Percentiles rank a stretch among this genome's conserved stretches.
These are phyloP conservation scores for Apamea sordens DNA, from an alignment of 2,888 invertebrate species.

Conservation along the genomic window DNA sequence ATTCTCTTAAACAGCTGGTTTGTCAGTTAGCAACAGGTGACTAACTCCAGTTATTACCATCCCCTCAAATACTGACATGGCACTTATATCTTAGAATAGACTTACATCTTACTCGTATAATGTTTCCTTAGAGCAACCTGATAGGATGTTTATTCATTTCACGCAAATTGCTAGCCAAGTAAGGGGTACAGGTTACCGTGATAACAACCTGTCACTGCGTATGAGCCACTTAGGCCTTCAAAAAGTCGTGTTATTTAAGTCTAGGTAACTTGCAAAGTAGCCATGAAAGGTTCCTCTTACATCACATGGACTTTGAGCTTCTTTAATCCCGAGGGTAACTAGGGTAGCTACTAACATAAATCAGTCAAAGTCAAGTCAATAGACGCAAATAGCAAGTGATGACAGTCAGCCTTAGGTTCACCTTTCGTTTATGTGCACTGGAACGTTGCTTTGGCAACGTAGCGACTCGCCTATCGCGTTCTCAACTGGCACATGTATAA, in stretches of 20 bases:
- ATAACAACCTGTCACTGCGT: conserved; percentile 33
- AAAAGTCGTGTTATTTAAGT: conserved; percentile 25
- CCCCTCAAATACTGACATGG: neutral
- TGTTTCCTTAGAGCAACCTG: conserved; percentile 17
- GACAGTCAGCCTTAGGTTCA: conserved; percentile 32
- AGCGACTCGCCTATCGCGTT: conserved; percentile 21
- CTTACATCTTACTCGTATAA: neutral
- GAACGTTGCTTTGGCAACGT: conserved; percentile 46
- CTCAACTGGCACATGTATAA: conserved; percentile 50
- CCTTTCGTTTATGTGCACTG: conserved; percentile 15
- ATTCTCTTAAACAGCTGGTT: neutral
- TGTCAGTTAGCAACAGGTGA: no score
- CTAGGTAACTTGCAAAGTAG: conserved; percentile 1
- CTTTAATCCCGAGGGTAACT: neutral
- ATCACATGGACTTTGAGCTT: neutral
- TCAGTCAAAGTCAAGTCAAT: conserved; percentile 17
- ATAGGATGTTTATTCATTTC: conserved; percentile 26
- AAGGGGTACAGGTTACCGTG: conserved; percentile 33
- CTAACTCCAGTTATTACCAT: neutral
- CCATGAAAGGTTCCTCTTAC: neutral
- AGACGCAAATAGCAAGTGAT: conserved; percentile 30
- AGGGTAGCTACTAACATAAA: conserved; percentile 16
- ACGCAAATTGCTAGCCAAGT: conserved; percentile 24
- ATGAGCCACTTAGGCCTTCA: conserved; percentile 27
- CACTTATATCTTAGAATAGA: neutral